Percentiles rank a stretch among this genome's conserved stretches.
phyloP scores from a whole-genome alignment of 2,888 invertebrate genomes.

The Aphidoletes aphidimyza region DNA sequence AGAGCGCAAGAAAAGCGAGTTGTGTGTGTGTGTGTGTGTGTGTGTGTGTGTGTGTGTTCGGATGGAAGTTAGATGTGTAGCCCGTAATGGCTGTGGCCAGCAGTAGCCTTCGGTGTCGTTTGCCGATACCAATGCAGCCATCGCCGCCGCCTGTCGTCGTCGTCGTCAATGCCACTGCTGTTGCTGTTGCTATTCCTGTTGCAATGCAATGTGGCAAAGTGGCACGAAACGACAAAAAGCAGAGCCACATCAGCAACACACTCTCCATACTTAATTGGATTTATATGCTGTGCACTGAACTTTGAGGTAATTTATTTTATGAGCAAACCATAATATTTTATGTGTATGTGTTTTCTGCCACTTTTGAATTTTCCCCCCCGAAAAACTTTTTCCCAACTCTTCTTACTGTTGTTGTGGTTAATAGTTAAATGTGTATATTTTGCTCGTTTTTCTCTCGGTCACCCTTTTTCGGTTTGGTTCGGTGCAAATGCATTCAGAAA shows the following conservation, averaged over 20 bases:
- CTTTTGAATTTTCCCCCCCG: constrained; percentile 32
- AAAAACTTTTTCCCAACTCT: constrained; percentile 4
- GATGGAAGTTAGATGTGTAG: background rate
- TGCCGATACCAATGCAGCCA: background rate
- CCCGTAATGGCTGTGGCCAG: constrained; percentile 19
- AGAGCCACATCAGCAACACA: constrained; percentile 24
- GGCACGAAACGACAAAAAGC: background rate
- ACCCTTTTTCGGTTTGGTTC: background rate
- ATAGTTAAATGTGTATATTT: constrained; percentile 20
- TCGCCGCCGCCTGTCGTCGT: no score
- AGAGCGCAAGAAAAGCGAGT: no score
- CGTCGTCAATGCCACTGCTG: no score
- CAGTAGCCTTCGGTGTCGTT: background rate
- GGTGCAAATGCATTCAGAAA: background rate
- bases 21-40: no score
- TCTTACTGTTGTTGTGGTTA: background rate
- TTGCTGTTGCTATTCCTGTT: no score
- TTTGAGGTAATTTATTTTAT: constrained; percentile 52
- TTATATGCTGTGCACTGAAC: constrained; percentile 47
- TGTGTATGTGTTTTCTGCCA: constrained; percentile 47
- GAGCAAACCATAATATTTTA: constrained; percentile 38
- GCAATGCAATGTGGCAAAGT: no score
- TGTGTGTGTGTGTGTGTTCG: no score
- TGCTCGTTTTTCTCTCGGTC: constrained; percentile 1
- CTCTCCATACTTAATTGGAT: constrained; percentile 40